Evolutionary conservation across 1,140 invertebrate genomes (phyloP), one percentile per base, ranked within the genome.

Genomic region (Leptinotarsa lineolata): DNA sequence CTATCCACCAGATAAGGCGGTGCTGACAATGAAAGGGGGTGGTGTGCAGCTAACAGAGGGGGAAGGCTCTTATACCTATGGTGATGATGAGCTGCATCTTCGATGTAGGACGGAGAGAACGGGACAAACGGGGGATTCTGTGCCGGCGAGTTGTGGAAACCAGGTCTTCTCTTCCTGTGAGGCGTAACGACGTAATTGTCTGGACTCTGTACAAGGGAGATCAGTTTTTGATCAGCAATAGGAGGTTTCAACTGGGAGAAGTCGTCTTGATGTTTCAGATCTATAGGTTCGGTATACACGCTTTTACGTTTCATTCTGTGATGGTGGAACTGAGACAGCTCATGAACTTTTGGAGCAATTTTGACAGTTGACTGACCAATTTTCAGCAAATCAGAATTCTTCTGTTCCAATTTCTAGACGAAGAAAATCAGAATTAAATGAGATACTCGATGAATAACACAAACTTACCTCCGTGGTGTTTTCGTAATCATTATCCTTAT

Each of bases 71-170:
- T 84, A 64, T 81, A 84, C 72, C 81, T 75, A 72, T 81, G 84
- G 76, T 64, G 84, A 79, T 74, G 85, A 77, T 78, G 86, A 73
- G 64, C 81, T 18, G 87, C 83, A 77, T 92, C 91, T 80, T 92
- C 91, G 66, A 92, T 84, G 77, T 92, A 90, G 75, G 89, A 91
- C 20, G 90, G 90, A 48, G 89, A 88, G 68, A 93, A 94, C 24
- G 93, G 92, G 59, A 94, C 92, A 80, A 95, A 95, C 15, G 93
- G 92, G 65, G 92, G 91, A 85, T 94, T 94, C 81, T 94, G 93
- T 63, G 92, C 91, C 11, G 93, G 93, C 8, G 93, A 91, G 80
- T 94, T 94, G 78, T 94, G 92, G 81, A 95, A 95, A 24, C 93
- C 93, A 1, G 93, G 93, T 80, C 93, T 86, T 83, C 93, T 86